Percentiles rank a stretch among this genome's conserved stretches.
phyloP scores from a whole-genome alignment of 2,888 invertebrate genomes.

The Piscicola geometra region DNA sequence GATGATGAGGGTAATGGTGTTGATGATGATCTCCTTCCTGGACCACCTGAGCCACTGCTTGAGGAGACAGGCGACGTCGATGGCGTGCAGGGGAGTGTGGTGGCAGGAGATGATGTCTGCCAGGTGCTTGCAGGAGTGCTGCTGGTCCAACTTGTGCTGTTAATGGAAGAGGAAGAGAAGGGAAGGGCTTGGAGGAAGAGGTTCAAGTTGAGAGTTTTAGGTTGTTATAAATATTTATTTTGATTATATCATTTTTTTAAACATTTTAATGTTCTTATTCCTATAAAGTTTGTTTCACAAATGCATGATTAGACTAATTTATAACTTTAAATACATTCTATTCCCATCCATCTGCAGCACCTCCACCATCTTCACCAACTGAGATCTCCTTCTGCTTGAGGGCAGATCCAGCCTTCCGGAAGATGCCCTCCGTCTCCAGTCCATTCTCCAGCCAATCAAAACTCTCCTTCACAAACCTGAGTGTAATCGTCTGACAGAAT shows the following conservation, averaged over 20 bases:
- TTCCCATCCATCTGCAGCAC: neutral
- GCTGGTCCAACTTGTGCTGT: neutral
- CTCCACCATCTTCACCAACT: slow-evolving; percentile 56
- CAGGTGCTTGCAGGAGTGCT: neutral
- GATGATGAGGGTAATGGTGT: no score
- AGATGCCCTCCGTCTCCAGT: slow-evolving; percentile 74
- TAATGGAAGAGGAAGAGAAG: no score
- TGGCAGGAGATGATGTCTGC: neutral
- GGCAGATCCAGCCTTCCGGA: slow-evolving; percentile 83
- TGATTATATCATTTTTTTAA: no score
- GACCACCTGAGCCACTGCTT: slow-evolving; percentile 57
- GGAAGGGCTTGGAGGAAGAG: no score
- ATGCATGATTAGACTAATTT: no score
- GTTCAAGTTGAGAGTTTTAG: no score
- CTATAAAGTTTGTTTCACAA: no score
- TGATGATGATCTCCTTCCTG: no score
- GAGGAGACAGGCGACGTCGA: slow-evolving; percentile 80
- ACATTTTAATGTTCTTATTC: no score
- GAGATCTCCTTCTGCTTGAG: slow-evolving; percentile 75
- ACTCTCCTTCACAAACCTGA: slow-evolving; percentile 48
- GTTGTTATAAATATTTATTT: no score
- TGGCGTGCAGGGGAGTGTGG: slow-evolving; percentile 60
- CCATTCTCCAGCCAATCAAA: slow-evolving; percentile 56
- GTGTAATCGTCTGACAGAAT: neutral
- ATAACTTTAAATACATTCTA: no score